Conservation (phyloP, 1,140 invertebrate species). For the Araneus ventricosus region DNA sequence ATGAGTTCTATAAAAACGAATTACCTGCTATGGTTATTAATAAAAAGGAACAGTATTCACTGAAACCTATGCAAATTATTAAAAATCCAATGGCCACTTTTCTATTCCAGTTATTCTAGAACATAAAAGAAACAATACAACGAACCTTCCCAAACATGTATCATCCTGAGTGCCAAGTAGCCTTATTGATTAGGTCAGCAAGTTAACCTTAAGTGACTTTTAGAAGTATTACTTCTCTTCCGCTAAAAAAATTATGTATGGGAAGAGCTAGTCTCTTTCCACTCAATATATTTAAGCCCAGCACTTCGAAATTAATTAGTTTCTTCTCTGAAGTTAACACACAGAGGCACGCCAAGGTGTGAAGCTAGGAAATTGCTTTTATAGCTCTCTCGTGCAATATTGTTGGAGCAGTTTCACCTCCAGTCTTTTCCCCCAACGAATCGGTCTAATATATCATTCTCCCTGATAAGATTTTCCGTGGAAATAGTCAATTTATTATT, state of each 20-base stretch:
- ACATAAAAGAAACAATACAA: not conserved
- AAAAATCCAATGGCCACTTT: no score
- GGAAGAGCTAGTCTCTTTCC: not conserved
- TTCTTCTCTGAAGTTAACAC: conserved; percentile 3
- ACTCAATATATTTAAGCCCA: conserved; percentile 24
- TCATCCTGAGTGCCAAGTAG: not conserved
- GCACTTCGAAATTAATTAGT: conserved; percentile 33
- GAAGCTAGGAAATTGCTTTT: conserved; percentile 24
- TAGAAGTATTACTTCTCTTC: conserved; percentile 2
- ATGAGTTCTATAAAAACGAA: no score
- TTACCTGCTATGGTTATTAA: no score
- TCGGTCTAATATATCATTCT: conserved; percentile 30
- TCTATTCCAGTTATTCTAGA: no score
- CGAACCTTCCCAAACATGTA: not conserved
- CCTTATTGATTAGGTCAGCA: conserved; percentile 25
- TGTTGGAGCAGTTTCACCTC: not conserved
- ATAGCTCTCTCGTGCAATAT: conserved; percentile 11
- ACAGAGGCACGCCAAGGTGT: conserved; percentile 2
- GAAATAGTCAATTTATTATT: conserved; percentile 41
- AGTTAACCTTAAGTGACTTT: conserved; percentile 37
- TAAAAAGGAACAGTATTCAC: no score
- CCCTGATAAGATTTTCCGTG: conserved; percentile 23
- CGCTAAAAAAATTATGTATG: not conserved
- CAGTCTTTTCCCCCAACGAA: not conserved
- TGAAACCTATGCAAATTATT: no score